Conservation (phyloP, 2,888 invertebrate species). For the Agrilus mali region DNA sequence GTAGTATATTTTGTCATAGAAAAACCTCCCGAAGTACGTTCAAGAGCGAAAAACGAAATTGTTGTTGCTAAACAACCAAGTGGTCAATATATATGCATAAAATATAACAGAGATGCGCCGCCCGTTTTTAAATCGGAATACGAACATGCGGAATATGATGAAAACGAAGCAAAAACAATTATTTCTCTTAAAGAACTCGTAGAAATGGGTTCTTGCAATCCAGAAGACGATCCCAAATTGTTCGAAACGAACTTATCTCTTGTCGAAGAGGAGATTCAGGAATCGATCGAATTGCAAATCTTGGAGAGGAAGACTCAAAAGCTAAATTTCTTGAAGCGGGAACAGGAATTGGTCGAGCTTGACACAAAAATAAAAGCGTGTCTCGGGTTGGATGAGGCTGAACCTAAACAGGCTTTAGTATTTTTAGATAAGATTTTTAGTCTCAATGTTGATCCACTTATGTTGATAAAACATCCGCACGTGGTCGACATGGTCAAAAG, state of each 20-base stretch:
- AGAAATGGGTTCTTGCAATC: slow-evolving; percentile 11
- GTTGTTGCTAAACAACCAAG: slow-evolving; percentile 48
- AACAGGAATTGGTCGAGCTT: slow-evolving; percentile 49
- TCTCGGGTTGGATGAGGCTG: slow-evolving; percentile 53
- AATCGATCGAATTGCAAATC: slow-evolving; percentile 38
- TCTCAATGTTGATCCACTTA: slow-evolving; percentile 52
- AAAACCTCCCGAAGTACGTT: slow-evolving; percentile 19
- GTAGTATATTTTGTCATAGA: slow-evolving; percentile 12
- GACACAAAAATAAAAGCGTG: slow-evolving; percentile 55
- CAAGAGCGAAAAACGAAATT: slow-evolving; percentile 34
- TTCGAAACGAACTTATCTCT: slow-evolving; percentile 49
- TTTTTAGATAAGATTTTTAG: slow-evolving; percentile 48
- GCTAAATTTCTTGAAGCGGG: slow-evolving; percentile 49
- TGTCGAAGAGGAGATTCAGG: slow-evolving; percentile 45
- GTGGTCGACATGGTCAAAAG: slow-evolving; percentile 65
- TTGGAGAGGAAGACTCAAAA: slow-evolving; percentile 43
- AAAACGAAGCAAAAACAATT: slow-evolving; percentile 47
- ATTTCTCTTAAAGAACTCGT: slow-evolving; percentile 45
- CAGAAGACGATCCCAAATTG: slow-evolving; percentile 13
- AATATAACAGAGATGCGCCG: slow-evolving; percentile 48
- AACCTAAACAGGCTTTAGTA: slow-evolving; percentile 58
- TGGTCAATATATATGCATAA: slow-evolving; percentile 53
- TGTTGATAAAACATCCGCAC: slow-evolving; percentile 71
- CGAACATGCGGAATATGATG: slow-evolving; percentile 50
- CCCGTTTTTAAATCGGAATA: slow-evolving; percentile 45